Conservation (phyloP, 2,888 invertebrate genomes). For the Polydrusus pterygomalis region DNA sequence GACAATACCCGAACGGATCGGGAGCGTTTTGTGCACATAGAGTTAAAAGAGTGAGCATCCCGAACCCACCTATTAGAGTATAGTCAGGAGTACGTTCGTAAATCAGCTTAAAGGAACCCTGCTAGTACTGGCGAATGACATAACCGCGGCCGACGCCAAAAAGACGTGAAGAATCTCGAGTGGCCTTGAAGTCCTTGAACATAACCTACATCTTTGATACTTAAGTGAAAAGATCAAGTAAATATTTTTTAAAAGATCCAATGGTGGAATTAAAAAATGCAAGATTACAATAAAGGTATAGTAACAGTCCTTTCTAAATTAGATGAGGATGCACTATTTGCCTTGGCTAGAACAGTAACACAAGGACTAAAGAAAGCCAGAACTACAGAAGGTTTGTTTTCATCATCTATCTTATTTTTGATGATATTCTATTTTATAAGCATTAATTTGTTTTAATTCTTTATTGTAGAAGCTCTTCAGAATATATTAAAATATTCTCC, state of each 20-base stretch:
- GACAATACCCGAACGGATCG: too few relatives aligned
- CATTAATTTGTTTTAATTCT: not conserved
- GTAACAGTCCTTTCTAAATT: conserved; percentile 59
- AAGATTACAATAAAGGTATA: conserved; percentile 31
- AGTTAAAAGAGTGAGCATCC: too few relatives aligned
- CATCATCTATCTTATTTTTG: too few relatives aligned
- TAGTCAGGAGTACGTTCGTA: too few relatives aligned
- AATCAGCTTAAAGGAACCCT: too few relatives aligned
- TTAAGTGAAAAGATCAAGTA: not conserved
- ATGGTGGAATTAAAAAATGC: conserved; percentile 29
- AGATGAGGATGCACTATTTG: conserved; percentile 62
- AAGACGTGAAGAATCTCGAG: too few relatives aligned
- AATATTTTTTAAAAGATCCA: not conserved
- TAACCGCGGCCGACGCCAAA: too few relatives aligned
- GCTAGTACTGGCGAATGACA: too few relatives aligned
- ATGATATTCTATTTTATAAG: conserved; percentile 3
- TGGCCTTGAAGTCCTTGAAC: not conserved
- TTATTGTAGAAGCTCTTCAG: conserved; percentile 74
- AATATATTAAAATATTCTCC: conserved; percentile 74
- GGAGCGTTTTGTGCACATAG: too few relatives aligned
- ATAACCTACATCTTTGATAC: not conserved
- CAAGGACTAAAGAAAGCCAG: conserved; percentile 66
- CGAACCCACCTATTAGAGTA: too few relatives aligned
- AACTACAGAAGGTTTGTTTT: conserved; percentile 63
- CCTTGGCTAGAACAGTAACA: conserved; percentile 66